phyloP scores from a whole-genome alignment of 1,140 invertebrate species.

The Batillaria attramentaria region DNA sequence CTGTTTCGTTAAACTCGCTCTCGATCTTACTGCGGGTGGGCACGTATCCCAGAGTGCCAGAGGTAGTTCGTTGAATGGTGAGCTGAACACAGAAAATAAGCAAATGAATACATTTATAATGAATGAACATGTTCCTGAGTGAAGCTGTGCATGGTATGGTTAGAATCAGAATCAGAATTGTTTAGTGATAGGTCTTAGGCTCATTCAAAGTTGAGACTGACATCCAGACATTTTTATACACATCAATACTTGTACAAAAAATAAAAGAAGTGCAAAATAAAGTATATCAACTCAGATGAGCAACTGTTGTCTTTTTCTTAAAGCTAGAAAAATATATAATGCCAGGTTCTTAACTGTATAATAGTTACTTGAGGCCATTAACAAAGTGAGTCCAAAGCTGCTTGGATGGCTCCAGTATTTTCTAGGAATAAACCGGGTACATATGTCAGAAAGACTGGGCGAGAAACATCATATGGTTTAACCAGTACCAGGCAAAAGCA shows the following conservation, averaged over 20 bases:
- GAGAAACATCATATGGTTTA: too few species aligned
- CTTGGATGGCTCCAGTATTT: too few species aligned
- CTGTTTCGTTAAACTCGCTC: conserved; percentile 75
- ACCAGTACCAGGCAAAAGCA: too few species aligned
- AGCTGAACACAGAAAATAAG: conserved; percentile 65
- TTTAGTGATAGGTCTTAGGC: neutral
- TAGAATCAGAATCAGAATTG: neutral
- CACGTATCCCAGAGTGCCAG: conserved; percentile 78
- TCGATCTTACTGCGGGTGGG: conserved; percentile 31
- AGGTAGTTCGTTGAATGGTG: conserved; percentile 87
- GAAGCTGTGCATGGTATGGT: neutral
- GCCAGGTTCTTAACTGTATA: too few species aligned
- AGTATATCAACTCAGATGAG: too few species aligned
- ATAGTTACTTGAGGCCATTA: too few species aligned
- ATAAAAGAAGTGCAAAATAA: neutral
- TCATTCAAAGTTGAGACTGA: neutral
- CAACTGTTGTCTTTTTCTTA: too few species aligned
- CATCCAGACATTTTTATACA: neutral
- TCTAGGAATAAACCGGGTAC: too few species aligned
- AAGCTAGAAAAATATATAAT: too few species aligned
- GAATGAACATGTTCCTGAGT: neutral
- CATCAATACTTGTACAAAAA: neutral
- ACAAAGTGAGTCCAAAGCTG: too few species aligned
- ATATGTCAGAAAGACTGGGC: too few species aligned
- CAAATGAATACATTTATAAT: too few species aligned